Percentiles rank a stretch among this genome's conserved stretches.
phyloP scores from a whole-genome alignment of 2,113 vertebrate genomes.

The Neodon shergylaensis region DNA sequence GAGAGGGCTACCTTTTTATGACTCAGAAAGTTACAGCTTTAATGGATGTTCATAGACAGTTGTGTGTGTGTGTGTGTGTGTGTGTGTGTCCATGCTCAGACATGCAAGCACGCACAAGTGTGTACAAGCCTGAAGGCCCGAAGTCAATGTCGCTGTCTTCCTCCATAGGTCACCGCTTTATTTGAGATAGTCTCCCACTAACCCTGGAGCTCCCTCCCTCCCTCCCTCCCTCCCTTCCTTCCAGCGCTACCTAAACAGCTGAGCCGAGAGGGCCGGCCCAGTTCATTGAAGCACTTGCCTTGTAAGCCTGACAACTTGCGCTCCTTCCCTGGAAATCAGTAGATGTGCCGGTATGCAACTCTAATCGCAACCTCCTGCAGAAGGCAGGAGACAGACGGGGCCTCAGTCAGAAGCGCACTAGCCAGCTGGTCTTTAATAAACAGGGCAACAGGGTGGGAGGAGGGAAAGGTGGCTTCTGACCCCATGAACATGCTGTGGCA shows the following conservation, averaged over 20 bases:
- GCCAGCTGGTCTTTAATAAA: background rate
- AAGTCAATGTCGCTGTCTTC: background rate
- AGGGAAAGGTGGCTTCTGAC: background rate
- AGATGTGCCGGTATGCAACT: background rate
- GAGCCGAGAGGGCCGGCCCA: background rate
- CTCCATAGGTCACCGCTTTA: background rate
- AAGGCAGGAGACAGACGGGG: background rate
- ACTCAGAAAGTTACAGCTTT: background rate
- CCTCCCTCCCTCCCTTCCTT: background rate
- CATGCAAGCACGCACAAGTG: too few relatives aligned
- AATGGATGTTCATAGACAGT: background rate
- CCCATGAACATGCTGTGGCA: background rate
- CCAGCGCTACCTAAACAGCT: background rate
- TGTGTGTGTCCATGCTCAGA: background rate
- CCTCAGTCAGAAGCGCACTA: background rate
- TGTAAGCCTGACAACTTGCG: background rate
- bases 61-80: background rate
- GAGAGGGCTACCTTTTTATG: background rate
- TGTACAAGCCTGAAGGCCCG: background rate
- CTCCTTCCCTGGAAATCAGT: background rate
- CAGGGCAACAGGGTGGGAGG: background rate
- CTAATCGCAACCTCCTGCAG: background rate
- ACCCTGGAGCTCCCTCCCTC: background rate
- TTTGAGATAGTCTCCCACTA: background rate
- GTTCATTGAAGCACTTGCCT: too few relatives aligned